phyloP scores from a whole-genome alignment of 2,113 vertebrate genomes.

The Microcebus jonahi region DNA sequence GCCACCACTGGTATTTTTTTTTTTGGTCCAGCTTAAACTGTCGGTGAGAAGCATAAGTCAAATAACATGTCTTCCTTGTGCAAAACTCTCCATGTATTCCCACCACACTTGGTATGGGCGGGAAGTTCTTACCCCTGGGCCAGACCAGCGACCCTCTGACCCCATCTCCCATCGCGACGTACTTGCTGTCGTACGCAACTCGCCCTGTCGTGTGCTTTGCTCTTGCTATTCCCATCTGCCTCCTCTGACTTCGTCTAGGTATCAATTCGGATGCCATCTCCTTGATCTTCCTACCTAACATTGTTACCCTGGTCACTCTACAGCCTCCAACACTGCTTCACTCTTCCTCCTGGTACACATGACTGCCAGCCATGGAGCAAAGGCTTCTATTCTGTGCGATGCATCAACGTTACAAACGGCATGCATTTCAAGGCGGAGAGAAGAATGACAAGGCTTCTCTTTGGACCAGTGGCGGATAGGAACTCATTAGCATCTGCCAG shows the following conservation, averaged over 20 bases:
- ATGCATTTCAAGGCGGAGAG: neutral
- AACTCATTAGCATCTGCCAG: neutral
- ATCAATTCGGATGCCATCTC: neutral
- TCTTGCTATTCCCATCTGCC: neutral
- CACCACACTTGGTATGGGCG: too few species aligned
- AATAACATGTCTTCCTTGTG: neutral
- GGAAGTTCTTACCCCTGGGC: neutral
- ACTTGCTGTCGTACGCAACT: neutral
- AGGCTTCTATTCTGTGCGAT: neutral
- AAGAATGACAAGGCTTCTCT: neutral
- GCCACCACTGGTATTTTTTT: too few species aligned
- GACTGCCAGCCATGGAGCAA: neutral
- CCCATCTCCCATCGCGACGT: fast-evolving
- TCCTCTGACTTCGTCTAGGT: neutral
- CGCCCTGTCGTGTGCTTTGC: neutral
- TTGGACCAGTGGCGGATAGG: neutral
- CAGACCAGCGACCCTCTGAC: neutral
- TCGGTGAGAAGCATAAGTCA: neutral
- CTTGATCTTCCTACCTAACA: neutral
- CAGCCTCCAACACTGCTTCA: neutral
- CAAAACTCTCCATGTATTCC: neutral
- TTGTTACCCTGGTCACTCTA: too few species aligned
- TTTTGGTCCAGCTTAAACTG: neutral
- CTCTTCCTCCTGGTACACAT: neutral
- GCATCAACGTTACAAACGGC: neutral